Base-by-base conservation (phyloP, 2,888 invertebrate genomes). In the Coelinius sp. region DNA sequence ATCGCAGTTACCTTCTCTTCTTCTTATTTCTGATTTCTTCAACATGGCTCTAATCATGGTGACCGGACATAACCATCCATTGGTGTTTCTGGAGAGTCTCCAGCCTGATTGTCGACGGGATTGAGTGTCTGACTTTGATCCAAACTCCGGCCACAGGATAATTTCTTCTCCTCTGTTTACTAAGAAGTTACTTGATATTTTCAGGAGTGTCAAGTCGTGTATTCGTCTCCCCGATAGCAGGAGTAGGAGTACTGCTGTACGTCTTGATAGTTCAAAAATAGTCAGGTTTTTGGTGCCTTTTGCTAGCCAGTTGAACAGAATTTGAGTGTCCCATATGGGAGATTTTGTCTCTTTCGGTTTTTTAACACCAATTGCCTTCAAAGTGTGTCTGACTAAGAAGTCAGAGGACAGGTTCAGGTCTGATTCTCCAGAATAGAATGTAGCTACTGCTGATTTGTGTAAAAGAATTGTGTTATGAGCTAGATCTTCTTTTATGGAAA, bases 21-120 rank as follows among this genome's bases (percentile, higher is more conserved):
- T 44, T 63, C 75, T 49, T 38, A 71, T 69, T 27, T 75, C 71
- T n/a, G 71, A 77, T 38, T 66, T 75, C 27, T 73, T 73, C 0
- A 76, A 56, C 1, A 73, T 25, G 0, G 59, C 71, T 53, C 69
- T 67, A 38, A 77, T 67, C 68, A 66, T 67, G 0, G 72, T 75
- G 10, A 75, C 46, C 1, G 76, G 75, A 31, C 75, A 77, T 2
- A 78, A 17, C 68, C 75, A 72, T 17, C 64, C 68, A 46, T 76
- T 77, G 1, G 72, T 22, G 24, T 78, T 72, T 41, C 31, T 75
- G 68, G 6, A 77, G 75, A 20, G 77, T 27, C 41, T 78, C 77
- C 52, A 52, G 12, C 53, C 53, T 24, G 25, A 53, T 12, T 53
- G 53, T 20, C 49, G 12, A 65, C 1, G 46, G 12, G 20, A 8